Evolutionary conservation across 2,888 invertebrate genomes (phyloP).

Genomic region (Chouioia cunea): DNA sequence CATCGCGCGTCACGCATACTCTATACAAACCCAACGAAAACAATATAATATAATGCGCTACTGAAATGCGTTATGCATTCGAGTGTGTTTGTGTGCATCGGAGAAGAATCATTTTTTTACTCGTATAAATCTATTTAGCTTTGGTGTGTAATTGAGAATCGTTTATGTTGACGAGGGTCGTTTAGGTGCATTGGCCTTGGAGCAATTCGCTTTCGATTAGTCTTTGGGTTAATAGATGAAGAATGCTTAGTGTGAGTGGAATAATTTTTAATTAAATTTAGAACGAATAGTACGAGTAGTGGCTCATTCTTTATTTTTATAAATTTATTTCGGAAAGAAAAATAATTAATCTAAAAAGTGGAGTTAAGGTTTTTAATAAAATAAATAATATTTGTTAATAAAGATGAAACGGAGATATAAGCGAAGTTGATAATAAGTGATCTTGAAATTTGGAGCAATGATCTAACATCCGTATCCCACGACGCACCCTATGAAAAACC

Average conservation of each 20-base stretch:
- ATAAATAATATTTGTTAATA: no score
- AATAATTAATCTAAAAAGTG: no score
- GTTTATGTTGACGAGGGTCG: background rate
- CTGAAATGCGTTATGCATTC: slow-evolving; percentile 30
- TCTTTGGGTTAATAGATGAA: slow-evolving; percentile 5
- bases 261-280: no score
- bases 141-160: background rate
- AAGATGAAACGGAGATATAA: no score
- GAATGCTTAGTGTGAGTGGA: no score
- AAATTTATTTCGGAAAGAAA: no score
- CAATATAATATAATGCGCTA: slow-evolving; percentile 32
- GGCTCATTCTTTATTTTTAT: no score
- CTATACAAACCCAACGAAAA: slow-evolving; percentile 19
- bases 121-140: background rate
- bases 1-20: slow-evolving; percentile 28
- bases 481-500: slow-evolving; percentile 23
- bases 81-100: no score
- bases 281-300: no score
- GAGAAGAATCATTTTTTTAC: background rate
- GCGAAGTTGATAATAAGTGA: no score
- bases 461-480: slow-evolving; percentile 24
- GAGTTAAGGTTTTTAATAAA: no score
- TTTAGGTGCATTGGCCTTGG: slow-evolving; percentile 3
- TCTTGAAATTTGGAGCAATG: no score
- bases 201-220: background rate